Conservation (phyloP, 2,888 invertebrate species). For the Strigamia maritima region DNA sequence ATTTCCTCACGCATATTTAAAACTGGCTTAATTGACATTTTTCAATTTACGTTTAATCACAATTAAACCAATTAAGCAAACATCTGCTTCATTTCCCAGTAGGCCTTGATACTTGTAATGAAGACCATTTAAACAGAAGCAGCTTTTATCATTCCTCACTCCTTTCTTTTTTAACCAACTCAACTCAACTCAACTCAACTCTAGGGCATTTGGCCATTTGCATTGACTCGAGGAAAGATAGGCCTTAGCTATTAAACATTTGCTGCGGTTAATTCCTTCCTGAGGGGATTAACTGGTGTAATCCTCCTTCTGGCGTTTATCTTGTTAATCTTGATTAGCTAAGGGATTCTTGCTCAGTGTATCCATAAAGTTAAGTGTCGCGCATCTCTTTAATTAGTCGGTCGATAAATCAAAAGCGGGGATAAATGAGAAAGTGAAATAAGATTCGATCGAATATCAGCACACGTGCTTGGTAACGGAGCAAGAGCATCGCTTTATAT, state of each 20-base stretch:
- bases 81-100: neutral
- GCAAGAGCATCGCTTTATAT: neutral
- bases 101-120: neutral
- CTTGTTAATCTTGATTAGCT: neutral
- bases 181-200: no score
- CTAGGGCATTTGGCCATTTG: no score
- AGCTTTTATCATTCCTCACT: neutral
- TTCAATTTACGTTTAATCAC: neutral
- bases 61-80: neutral
- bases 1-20: neutral
- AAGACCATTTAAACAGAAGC: neutral
- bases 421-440: neutral
- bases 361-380: constrained; percentile 4
- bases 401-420: neutral
- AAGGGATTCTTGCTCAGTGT: neutral
- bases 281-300: neutral
- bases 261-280: neutral
- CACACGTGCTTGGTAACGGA: neutral
- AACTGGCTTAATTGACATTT: neutral
- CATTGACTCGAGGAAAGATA: neutral
- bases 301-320: neutral
- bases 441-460: neutral
- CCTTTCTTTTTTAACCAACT: neutral
- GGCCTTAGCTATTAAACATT: neutral
- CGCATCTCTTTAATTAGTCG: neutral